phyloP scores from a whole-genome alignment of 2,888 invertebrate genomes.

The Ormyrus rosae region DNA sequence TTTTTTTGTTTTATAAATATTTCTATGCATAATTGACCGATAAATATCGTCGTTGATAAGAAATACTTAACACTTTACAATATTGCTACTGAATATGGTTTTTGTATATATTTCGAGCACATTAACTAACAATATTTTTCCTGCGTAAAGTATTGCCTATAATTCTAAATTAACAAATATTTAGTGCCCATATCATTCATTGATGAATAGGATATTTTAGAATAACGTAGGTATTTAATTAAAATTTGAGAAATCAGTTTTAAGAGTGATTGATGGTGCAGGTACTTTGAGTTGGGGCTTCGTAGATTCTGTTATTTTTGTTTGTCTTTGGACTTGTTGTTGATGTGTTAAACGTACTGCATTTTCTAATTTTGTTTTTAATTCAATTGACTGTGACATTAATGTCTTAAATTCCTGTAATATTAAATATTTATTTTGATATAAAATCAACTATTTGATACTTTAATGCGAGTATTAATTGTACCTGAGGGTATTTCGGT shows the following conservation, averaged over 20 bases:
- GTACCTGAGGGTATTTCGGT: constrained; percentile 91
- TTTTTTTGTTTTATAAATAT: constrained; percentile 25
- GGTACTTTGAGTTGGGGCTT: constrained; percentile 71
- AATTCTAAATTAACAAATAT: constrained; percentile 47
- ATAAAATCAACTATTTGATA: constrained; percentile 6
- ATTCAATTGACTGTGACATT: constrained; percentile 89
- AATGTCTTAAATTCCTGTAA: constrained; percentile 91
- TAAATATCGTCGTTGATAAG: constrained; percentile 45
- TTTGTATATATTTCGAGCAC: constrained; percentile 30
- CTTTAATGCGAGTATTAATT: constrained; percentile 3
- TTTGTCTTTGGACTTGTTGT: constrained; percentile 80
- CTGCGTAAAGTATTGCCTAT: constrained; percentile 20
- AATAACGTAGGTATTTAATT: constrained; percentile 76
- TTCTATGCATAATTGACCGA: constrained; percentile 35
- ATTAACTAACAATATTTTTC: constrained; percentile 29
- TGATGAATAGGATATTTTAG: constrained; percentile 15
- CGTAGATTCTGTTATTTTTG: constrained; percentile 68
- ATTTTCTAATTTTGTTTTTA: constrained; percentile 89
- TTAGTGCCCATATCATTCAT: constrained; percentile 39
- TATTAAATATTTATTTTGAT: constrained; percentile 11
- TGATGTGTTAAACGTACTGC: constrained; percentile 86
- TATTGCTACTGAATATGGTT: constrained; percentile 43
- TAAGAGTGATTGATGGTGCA: constrained; percentile 90
- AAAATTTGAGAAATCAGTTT: constrained; percentile 97
- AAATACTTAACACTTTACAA: constrained; percentile 40